A percentile compares a stretch with the other conserved stretches of the same genome.
Conservation (phyloP, 2,113 vertebrate genomes). For the Zootoca vivipara region DNA sequence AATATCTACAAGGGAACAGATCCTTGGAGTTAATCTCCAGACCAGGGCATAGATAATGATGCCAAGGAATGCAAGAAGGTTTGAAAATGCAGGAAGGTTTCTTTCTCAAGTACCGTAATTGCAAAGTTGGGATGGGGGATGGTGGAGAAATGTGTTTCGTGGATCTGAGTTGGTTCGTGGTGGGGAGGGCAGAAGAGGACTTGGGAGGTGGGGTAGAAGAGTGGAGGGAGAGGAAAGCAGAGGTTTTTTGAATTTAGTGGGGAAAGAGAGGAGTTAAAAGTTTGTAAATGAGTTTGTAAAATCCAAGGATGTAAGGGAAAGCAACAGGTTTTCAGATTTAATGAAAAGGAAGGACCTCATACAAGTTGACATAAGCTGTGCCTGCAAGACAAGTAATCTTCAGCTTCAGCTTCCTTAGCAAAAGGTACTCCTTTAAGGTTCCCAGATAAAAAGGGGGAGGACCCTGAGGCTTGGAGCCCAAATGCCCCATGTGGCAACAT, state of each 20-base stretch:
- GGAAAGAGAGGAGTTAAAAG: constrained; percentile 36
- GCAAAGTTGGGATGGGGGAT: constrained; percentile 3
- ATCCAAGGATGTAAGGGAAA: not conserved
- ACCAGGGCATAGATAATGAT: constrained; percentile 7
- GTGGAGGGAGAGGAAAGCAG: constrained; percentile 39
- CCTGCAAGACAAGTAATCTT: not conserved
- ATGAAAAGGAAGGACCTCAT: constrained; percentile 8
- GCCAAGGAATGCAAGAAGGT: fast-evolving
- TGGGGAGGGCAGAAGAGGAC: constrained; percentile 28
- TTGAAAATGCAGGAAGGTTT: not conserved
- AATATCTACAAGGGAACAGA: constrained; percentile 12
- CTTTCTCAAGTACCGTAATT: not conserved
- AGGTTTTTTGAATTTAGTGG: constrained; percentile 39
- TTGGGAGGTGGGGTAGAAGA: not conserved
- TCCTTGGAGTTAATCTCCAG: constrained; percentile 54
- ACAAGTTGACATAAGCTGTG: not conserved
- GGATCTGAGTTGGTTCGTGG: constrained; percentile 49
- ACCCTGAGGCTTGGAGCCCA: not conserved
- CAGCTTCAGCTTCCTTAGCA: not conserved
- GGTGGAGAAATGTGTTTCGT: constrained; percentile 23
- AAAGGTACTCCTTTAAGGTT: not conserved
- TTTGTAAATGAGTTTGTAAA: constrained; percentile 17
- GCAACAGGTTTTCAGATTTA: constrained; percentile 29
- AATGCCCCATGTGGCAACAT: not conserved
- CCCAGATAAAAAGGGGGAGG: not conserved